A percentile compares a stretch with the other conserved stretches of the same genome.
phyloP scores from a whole-genome alignment of 2,888 invertebrate species.

The Lasiommata megera region DNA sequence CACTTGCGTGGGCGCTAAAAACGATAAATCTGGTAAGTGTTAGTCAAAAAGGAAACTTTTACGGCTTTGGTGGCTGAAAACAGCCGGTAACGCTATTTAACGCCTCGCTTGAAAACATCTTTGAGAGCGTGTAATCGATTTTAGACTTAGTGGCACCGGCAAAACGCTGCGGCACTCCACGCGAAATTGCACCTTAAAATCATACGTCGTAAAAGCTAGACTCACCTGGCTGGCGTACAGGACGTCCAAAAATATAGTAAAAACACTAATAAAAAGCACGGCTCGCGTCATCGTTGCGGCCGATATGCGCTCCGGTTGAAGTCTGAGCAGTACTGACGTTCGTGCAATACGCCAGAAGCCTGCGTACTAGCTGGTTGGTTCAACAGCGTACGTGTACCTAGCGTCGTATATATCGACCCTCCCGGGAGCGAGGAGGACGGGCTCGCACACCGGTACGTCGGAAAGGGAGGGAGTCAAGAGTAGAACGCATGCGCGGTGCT shows the following conservation, averaged over 20 bases:
- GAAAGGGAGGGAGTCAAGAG: slow-evolving; percentile 56
- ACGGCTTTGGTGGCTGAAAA: slow-evolving; percentile 61
- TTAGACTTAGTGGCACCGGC: slow-evolving; percentile 56
- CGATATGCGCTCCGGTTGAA: slow-evolving; percentile 61
- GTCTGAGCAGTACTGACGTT: slow-evolving; percentile 61
- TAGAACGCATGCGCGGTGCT: slow-evolving; percentile 72
- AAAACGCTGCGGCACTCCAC: slow-evolving; percentile 36
- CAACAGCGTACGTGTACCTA: slow-evolving; percentile 74
- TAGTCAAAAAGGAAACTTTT: slow-evolving; percentile 53
- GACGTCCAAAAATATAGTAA: slow-evolving; percentile 81
- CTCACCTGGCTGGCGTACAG: slow-evolving; percentile 81
- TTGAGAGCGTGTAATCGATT: slow-evolving; percentile 72
- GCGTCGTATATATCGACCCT: slow-evolving; percentile 79
- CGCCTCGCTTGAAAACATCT: slow-evolving; percentile 72
- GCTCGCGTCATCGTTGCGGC: slow-evolving; percentile 83
- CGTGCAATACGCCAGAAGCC: slow-evolving; percentile 67
- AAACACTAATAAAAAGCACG: slow-evolving; percentile 82
- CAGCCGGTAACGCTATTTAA: slow-evolving; percentile 61
- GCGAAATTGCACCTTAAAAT: slow-evolving; percentile 33
- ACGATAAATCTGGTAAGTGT: slow-evolving; percentile 42
- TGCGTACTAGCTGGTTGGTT: slow-evolving; percentile 72
- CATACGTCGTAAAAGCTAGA: slow-evolving; percentile 34
- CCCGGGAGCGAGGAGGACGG: slow-evolving; percentile 61
- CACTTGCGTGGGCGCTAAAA: slow-evolving; percentile 37
- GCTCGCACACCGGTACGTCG: slow-evolving; percentile 31